Base-by-base conservation (phyloP, 23 tunicate species). In the Halocynthia aurantium region DNA sequence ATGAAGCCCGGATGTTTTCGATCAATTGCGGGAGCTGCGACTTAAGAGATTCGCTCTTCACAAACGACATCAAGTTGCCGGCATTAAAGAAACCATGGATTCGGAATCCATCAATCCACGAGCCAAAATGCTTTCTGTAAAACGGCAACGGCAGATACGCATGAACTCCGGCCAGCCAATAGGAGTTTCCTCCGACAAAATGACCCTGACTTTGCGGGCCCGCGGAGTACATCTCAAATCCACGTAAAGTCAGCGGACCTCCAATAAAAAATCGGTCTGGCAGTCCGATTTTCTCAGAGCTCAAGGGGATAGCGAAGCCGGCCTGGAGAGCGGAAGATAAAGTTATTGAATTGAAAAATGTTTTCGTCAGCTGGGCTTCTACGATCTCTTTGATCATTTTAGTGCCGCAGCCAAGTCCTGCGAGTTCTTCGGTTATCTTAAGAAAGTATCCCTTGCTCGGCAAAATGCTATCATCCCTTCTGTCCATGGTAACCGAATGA, bases 121-220 rank as follows among this genome's bases (percentile, higher is more conserved):
- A 82, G n/a, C 88, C 98, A 75, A 82, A 82, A 10, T 69, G 72
- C 50, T 62, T 58, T 88, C 92, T 86, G 75, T 79, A 80, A 72
- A 92, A 92, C 7, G 98, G 98, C 51, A 92, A 66, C 6, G 98
- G 98, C 5, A 85, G 61, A 77, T 92, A 92, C 19, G 89, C 57
- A 86, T 92, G 98, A 6, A 70, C 73, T 18, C 88, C 98, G 49
- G 79, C 18, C 44, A 92, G 8, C 98, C 98, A 93, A 71, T 77
- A 93, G 6, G 80, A 88, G 52, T 67, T 71, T 8, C 97, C 84
- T 6, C 98, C 98, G 22, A 87, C 18, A 54, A 57, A 83, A 49
- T 57, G 22, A 10, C 87, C 90, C 70, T 67, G 53, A 11, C 52
- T 65, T 22, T 57, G 78, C n/a, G 82, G 84, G 13, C 98, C 98